Evolutionary conservation across 2,113 vertebrate species (phyloP).

Genomic region (Aphyosemion australe): DNA sequence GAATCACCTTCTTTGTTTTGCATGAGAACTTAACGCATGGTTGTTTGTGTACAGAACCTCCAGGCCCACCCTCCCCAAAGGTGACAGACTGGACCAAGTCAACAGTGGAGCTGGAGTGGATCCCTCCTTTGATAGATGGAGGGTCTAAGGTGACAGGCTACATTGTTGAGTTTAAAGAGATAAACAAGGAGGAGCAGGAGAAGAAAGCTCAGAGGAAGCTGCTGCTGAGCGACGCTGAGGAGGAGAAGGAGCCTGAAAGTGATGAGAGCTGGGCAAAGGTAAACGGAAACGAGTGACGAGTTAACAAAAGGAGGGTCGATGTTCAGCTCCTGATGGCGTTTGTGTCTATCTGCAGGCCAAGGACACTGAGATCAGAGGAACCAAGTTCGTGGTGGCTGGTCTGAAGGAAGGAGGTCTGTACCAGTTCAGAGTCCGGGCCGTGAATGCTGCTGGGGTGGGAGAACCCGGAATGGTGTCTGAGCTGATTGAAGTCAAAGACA

Average conservation of each 20-base stretch:
- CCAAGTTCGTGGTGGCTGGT: slow-evolving; percentile 89
- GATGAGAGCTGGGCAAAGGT: slow-evolving; percentile 90
- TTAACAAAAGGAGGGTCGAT: neutral
- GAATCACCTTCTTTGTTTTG: neutral
- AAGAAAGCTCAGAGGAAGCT: slow-evolving; percentile 73
- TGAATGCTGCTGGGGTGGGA: slow-evolving; percentile 92
- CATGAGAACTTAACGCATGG: neutral
- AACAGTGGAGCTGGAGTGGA: slow-evolving; percentile 94
- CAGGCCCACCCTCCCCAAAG: slow-evolving; percentile 92
- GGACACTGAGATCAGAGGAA: slow-evolving; percentile 96
- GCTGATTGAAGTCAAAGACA: slow-evolving; percentile 93
- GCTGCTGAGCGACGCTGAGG: slow-evolving; percentile 49
- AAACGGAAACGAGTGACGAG: neutral
- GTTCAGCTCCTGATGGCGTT: neutral
- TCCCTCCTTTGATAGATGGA: slow-evolving; percentile 89
- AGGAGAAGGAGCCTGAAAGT: slow-evolving; percentile 49
- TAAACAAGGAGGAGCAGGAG: slow-evolving; percentile 80
- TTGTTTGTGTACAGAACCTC: slow-evolving; percentile 82
- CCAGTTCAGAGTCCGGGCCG: slow-evolving; percentile 92
- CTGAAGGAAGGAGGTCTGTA: slow-evolving; percentile 94
- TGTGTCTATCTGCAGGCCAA: slow-evolving; percentile 82
- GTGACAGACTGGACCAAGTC: slow-evolving; percentile 96
- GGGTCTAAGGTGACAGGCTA: slow-evolving; percentile 96
- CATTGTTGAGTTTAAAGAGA: slow-evolving; percentile 93
- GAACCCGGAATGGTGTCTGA: slow-evolving; percentile 92